Conservation (phyloP, 2,888 invertebrate species). For the Drosophila multiciliata region DNA sequence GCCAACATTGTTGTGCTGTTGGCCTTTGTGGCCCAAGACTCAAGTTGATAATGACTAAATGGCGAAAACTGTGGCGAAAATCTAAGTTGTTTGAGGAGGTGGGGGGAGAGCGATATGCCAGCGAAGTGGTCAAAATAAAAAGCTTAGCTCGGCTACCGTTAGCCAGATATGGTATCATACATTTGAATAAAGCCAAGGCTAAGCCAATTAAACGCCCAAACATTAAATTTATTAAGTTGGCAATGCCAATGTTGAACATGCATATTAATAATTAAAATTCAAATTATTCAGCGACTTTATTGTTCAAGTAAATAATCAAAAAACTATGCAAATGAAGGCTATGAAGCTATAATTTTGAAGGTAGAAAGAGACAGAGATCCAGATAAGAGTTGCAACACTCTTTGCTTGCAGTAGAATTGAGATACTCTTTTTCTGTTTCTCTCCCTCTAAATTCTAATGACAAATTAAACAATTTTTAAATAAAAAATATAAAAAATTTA, state of each 20-base stretch:
- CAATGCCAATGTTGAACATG: conserved; percentile 17
- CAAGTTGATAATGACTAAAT: conserved; percentile 37
- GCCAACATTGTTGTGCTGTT: conserved; percentile 27
- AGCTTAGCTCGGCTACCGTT: conserved; percentile 20
- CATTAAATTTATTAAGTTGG: conserved; percentile 25
- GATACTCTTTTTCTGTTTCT: too few species aligned
- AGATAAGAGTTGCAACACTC: neutral
- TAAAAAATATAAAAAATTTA: too few species aligned
- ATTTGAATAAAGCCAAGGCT: conserved; percentile 64
- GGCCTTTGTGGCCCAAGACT: conserved; percentile 15
- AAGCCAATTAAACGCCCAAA: conserved; percentile 48
- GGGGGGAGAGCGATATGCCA: neutral
- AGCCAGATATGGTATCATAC: conserved; percentile 30
- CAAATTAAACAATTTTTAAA: neutral
- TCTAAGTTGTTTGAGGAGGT: neutral
- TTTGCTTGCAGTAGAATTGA: neutral
- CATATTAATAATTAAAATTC: conserved; percentile 18
- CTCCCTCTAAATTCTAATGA: neutral
- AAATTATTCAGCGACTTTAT: conserved; percentile 22
- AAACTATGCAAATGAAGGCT: neutral
- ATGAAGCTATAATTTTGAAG: neutral
- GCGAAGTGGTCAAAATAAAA: conserved; percentile 13
- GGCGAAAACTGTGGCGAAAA: conserved; percentile 42
- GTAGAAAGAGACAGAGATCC: neutral
- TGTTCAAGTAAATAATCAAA: conserved; percentile 4